Evolutionary conservation across 2,113 vertebrate genomes (phyloP).

Genomic region (Setophaga kirtlandii): DNA sequence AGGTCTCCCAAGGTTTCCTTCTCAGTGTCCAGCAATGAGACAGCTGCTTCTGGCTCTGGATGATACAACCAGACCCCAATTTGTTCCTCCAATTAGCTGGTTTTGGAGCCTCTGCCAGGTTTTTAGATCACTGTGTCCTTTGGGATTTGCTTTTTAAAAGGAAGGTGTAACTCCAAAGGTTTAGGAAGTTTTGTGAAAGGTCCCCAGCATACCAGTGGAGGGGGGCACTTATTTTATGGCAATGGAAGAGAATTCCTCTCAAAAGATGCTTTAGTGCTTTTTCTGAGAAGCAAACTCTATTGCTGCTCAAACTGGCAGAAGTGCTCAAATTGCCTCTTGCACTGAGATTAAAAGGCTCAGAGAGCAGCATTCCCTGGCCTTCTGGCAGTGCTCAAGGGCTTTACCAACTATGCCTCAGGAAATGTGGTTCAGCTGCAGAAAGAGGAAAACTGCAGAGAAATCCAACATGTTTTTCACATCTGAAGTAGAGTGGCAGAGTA

Average conservation of each 20-base stretch:
- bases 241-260: not conserved
- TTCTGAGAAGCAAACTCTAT: not conserved
- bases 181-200: not conserved
- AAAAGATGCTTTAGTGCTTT: not conserved
- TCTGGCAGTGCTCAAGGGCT: not conserved
- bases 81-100: not conserved
- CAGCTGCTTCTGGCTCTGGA: not conserved
- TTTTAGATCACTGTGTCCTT: not conserved
- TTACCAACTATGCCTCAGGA: not conserved
- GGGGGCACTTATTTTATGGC: not conserved
- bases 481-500: not conserved
- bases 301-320: not conserved
- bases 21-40: not conserved
- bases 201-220: not conserved
- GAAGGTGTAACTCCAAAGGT: not conserved
- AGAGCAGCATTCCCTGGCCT: not conserved
- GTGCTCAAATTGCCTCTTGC: not conserved
- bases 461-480: not conserved
- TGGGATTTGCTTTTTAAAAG: not conserved
- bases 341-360: not conserved
- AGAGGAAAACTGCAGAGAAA: not conserved
- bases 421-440: not conserved
- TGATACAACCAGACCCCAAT: not conserved
- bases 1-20: not conserved
- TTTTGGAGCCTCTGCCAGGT: not conserved